phyloP scores from a whole-genome alignment of 2,888 invertebrate genomes.

The Crocallis elinguaria region DNA sequence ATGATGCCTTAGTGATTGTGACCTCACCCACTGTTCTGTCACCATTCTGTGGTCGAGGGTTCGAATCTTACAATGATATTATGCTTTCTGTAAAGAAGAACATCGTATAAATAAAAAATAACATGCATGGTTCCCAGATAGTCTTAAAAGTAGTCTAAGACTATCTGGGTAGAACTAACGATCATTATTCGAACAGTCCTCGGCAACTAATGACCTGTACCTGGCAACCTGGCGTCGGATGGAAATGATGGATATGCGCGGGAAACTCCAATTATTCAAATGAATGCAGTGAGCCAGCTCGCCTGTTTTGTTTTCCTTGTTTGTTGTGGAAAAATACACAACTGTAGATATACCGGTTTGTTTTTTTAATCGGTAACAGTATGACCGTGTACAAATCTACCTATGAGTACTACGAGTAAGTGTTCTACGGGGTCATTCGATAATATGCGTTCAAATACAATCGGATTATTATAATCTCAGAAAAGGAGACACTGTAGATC shows the following conservation, averaged over 20 bases:
- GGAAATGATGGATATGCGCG: constrained; percentile 63
- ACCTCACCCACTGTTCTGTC: too few relatives aligned
- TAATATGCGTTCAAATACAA: too few relatives aligned
- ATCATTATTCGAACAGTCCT: constrained; percentile 1
- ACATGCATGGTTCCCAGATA: neutral
- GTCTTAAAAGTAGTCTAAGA: neutral
- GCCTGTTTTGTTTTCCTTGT: constrained; percentile 33
- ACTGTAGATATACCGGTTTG: constrained; percentile 4
- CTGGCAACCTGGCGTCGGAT: constrained; percentile 22
- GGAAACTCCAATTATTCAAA: constrained; percentile 72
- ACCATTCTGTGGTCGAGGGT: too few relatives aligned
- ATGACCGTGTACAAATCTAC: too few relatives aligned
- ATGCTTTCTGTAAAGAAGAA: too few relatives aligned
- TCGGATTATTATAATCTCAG: too few relatives aligned
- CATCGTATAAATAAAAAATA: neutral
- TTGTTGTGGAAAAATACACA: constrained; percentile 33
- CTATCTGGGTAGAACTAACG: neutral
- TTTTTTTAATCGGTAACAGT: neutral
- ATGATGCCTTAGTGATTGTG: too few relatives aligned
- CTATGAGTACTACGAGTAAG: too few relatives aligned
- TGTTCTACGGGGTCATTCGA: too few relatives aligned
- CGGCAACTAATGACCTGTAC: constrained; percentile 23
- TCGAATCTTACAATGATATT: too few relatives aligned
- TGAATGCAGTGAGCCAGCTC: constrained; percentile 56
- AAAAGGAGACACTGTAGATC: too few relatives aligned